Percentiles rank a stretch among this genome's conserved stretches.
Evolutionary conservation across 1,140 invertebrate genomes (phyloP).

Genomic region (Drosophila pandora): DNA sequence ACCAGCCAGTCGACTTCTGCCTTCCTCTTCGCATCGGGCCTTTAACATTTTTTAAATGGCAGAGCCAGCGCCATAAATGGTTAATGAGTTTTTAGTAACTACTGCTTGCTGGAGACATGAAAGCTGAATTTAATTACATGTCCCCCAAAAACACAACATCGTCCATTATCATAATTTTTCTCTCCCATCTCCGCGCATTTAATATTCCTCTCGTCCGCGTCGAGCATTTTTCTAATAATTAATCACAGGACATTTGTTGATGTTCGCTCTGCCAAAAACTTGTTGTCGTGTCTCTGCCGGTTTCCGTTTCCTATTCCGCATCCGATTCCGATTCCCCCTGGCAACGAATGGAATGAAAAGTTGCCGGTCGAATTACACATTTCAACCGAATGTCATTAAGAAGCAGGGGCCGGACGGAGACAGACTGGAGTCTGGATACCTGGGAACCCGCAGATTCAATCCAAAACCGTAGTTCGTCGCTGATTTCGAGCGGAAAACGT

Average conservation of each 20-base stretch:
- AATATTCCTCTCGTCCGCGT: slow-evolving; percentile 9
- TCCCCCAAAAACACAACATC: no score
- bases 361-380: slow-evolving; percentile 61
- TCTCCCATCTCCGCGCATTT: neutral
- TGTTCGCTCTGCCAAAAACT: slow-evolving; percentile 64
- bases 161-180: no score
- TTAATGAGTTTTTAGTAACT: slow-evolving; percentile 3
- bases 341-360: slow-evolving; percentile 48
- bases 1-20: neutral
- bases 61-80: neutral
- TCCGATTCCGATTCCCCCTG: slow-evolving; percentile 11
- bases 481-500: slow-evolving; percentile 79
- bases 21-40: neutral
- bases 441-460: slow-evolving; percentile 43
- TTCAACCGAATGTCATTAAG: slow-evolving; percentile 48
- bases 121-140: neutral
- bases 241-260: slow-evolving; percentile 69
- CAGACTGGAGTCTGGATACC: slow-evolving; percentile 27
- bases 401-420: neutral
- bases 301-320: slow-evolving; percentile 29
- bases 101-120: neutral
- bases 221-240: slow-evolving; percentile 53
- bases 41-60: slow-evolving; percentile 1
- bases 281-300: slow-evolving; percentile 62
- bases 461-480: slow-evolving; percentile 24